Base-by-base conservation (phyloP, 2,888 invertebrate species). In the Dryadula phaetusa region DNA sequence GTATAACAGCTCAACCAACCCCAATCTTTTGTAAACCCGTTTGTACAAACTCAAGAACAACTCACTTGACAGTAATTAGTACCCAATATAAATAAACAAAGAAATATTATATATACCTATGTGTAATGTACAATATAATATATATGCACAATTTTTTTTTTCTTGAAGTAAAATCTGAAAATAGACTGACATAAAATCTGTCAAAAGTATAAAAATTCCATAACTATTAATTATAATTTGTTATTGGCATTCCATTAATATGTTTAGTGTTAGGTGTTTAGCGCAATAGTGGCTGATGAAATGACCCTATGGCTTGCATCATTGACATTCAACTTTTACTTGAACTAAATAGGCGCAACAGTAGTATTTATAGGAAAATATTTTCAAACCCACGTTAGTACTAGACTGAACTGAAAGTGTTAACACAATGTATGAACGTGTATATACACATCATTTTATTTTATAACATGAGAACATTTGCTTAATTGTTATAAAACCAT, bases 241-340 rank as follows among this genome's bases (percentile, higher is more conserved):
- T 40, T 37, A 56, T 40, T 25, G 22, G n/a, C n/a, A 56, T 40
- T 40, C 56, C 40, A n/a, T 40, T 56, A 22, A 56, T 40, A 20
- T 22, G 14, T 25, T 25, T 40, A 28, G 25, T 42, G 20, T 42
- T 60, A 40, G 40, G 20, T 49, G 22, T 34, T 22, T 20, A 22
- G 25, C 22, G 20, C 28, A 64, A 16, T 54, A 54, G 5, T 46
- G 22, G 53, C 65, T 62, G 68, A 70, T 44, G 72, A 54, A 70
- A 70, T 64, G 49, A 49, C 62, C 58, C 68, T 60, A 62, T 22
- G 46, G 22, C 52, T 72, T 72, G 70, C 70, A 62, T 72, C 72
- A 72, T 67, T 70, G 58, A 58, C 47, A 65, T 70, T 62, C 64
- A 62, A 72, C 70, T 72, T 70, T 72, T 72, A 70, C 70, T 62